These are phyloP conservation scores for Stenurella melanura DNA, from an alignment of 2,888 invertebrate genomes.

Conservation along the genomic window DNA sequence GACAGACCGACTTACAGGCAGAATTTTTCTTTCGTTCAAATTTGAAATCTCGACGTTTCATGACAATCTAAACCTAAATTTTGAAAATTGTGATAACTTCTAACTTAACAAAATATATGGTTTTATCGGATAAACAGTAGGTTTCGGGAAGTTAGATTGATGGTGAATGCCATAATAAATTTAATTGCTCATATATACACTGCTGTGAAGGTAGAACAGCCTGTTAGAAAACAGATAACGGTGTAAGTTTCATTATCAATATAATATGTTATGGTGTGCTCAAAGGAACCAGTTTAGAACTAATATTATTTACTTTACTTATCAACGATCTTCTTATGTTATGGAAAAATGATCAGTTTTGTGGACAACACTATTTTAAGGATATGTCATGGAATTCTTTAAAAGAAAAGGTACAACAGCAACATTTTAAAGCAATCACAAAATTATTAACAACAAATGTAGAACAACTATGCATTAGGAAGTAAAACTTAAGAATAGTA, in stretches of 20 bases:
- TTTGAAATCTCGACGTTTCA: too few relatives aligned
- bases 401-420: neutral
- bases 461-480: too few relatives aligned
- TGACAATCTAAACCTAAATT: neutral
- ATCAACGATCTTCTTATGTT: neutral
- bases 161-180: neutral
- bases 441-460: neutral
- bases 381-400: neutral
- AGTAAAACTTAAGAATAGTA: neutral
- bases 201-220: neutral
- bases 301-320: neutral
- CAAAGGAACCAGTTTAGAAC: neutral
- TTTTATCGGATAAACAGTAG: neutral
- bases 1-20: too few relatives aligned
- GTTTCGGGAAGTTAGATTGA: neutral
- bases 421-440: neutral
- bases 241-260: neutral
- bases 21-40: too few relatives aligned
- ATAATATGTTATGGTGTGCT: neutral
- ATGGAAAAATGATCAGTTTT: neutral
- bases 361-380: neutral
- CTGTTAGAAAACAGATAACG: neutral
- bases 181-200: slow-evolving; percentile 1
- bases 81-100: neutral
- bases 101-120: neutral